These are phyloP conservation scores for Pollenia labialis DNA, from an alignment of 2,888 invertebrate genomes.

Conservation along the genomic window DNA sequence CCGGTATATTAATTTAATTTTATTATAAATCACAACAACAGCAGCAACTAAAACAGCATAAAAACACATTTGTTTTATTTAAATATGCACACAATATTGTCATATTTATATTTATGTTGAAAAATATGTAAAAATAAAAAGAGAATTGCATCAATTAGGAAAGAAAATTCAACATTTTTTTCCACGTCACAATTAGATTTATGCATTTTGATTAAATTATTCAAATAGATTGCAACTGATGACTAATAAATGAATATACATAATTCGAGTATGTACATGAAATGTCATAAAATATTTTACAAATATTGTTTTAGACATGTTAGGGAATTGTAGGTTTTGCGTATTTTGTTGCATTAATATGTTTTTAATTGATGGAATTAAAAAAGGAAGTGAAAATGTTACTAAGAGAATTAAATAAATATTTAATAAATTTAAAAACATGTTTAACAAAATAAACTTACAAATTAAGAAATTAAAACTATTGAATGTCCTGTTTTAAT, in stretches of 20 bases:
- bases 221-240: constrained; percentile 44
- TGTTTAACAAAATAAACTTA: background rate
- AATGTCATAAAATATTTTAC: constrained; percentile 24
- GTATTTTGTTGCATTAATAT: background rate
- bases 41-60: background rate
- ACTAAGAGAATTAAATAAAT: background rate
- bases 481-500: background rate
- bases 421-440: too few relatives aligned
- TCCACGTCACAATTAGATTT: constrained; percentile 46
- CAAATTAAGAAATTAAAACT: background rate
- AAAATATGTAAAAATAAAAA: constrained; percentile 31
- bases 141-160: constrained; percentile 18
- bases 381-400: background rate
- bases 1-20: constrained; percentile 42
- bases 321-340: constrained; percentile 9
- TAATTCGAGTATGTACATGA: background rate
- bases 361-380: background rate
- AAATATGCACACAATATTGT: constrained; percentile 22
- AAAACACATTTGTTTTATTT: constrained; percentile 42
- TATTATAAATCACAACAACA: constrained; percentile 11
- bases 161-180: background rate
- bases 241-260: constrained; percentile 51
- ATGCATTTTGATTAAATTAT: constrained; percentile 57
- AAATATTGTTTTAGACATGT: background rate
- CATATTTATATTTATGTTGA: constrained; percentile 5